Evolutionary conservation across 2,113 vertebrate genomes (phyloP).

Genomic region (Nesogale talazaci): DNA sequence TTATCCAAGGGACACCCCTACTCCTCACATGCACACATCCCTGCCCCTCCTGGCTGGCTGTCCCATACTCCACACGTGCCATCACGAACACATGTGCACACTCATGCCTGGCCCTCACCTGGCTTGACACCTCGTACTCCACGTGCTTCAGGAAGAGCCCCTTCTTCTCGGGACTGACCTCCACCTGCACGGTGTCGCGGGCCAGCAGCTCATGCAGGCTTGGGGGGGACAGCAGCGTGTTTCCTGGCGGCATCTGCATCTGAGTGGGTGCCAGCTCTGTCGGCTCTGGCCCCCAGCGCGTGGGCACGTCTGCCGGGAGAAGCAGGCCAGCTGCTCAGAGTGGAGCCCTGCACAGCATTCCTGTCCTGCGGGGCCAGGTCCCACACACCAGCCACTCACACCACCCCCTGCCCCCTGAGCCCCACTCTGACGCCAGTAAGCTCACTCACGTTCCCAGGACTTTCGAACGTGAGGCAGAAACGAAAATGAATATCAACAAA

Average conservation of each 20-base stretch:
- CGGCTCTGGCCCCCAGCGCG: conserved; percentile 86
- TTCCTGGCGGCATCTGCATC: conserved; percentile 91
- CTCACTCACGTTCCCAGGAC: conserved; percentile 70
- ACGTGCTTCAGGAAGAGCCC: conserved; percentile 98
- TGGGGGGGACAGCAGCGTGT: conserved; percentile 89
- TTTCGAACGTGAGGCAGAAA: conserved; percentile 61
- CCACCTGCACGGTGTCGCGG: conserved; percentile 92
- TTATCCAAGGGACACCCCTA: too few species aligned
- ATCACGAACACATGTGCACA: too few species aligned
- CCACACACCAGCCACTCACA: neutral
- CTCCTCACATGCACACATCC: too few species aligned
- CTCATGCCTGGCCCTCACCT: conserved; percentile 83
- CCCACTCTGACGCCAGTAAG: conserved; percentile 52
- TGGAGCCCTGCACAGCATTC: neutral
- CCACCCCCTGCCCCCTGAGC: neutral
- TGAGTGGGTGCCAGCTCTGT: conserved; percentile 85
- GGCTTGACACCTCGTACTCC: conserved; percentile 97
- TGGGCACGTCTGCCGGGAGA: conserved; percentile 87
- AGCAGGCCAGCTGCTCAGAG: neutral
- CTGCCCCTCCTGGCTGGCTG: too few species aligned
- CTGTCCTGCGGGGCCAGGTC: neutral
- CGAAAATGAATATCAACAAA: neutral
- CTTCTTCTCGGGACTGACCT: conserved; percentile 98
- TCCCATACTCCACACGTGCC: too few species aligned
- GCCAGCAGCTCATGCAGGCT: conserved; percentile 92